Evolutionary conservation across 2,113 vertebrate species (phyloP).

Genomic region (Microtus oregoni): DNA sequence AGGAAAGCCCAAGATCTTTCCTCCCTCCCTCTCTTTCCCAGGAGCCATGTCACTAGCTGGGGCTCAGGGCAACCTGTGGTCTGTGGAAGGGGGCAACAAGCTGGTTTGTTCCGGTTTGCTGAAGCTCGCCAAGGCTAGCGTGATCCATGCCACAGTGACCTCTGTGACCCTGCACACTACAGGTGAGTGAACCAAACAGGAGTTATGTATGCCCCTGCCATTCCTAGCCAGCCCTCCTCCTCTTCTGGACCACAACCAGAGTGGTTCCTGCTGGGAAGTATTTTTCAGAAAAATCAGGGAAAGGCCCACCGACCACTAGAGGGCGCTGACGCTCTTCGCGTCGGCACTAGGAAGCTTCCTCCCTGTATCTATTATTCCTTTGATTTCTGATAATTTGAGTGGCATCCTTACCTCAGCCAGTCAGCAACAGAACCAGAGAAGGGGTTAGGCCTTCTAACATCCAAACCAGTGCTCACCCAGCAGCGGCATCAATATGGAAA

Average conservation of each 20-base stretch:
- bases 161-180: constrained; percentile 89
- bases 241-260: not conserved
- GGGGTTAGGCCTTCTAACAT: not conserved
- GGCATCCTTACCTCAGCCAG: not conserved
- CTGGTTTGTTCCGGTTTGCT: constrained; percentile 95
- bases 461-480: not conserved
- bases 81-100: constrained; percentile 98
- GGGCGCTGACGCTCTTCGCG: constrained; percentile 54
- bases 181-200: constrained; percentile 82
- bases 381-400: not conserved
- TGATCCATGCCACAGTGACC: constrained; percentile 92
- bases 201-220: accelerated
- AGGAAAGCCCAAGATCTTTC: not conserved
- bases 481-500: not conserved
- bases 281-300: not conserved
- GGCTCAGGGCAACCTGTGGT: constrained; percentile 96
- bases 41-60: constrained; percentile 96
- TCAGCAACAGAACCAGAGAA: not conserved
- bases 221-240: not conserved
- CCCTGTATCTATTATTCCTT: not conserved
- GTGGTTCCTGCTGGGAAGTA: not conserved
- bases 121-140: constrained; percentile 93
- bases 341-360: not conserved
- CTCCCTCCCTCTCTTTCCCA: constrained; percentile 68
- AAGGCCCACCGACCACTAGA: constrained; percentile 67